Percentiles rank a stretch among this genome's conserved stretches.
phyloP scores from a whole-genome alignment of 2,113 vertebrate species.

The Lutjanus erythropterus region DNA sequence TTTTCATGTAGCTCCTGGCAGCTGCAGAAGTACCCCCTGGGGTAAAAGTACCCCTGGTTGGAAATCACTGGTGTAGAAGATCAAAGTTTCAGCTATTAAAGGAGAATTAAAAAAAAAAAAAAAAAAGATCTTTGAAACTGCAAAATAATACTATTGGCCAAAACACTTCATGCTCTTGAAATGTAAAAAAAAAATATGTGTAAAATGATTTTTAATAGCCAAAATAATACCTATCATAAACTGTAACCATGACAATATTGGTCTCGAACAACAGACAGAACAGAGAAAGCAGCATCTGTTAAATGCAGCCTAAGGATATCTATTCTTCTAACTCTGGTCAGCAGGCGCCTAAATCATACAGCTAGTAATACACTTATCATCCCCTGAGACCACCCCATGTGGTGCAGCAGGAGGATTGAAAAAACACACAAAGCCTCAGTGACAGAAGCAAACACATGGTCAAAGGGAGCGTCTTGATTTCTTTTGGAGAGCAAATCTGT shows the following conservation, averaged over 20 bases:
- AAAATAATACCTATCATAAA: not conserved
- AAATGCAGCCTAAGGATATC: constrained; percentile 27
- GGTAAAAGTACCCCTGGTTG: not conserved
- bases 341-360: constrained; percentile 32
- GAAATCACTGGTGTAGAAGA: not conserved
- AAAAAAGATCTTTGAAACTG: not conserved
- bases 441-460: not conserved
- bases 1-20: not conserved
- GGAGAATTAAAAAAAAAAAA: not conserved
- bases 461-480: constrained; percentile 12
- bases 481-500: constrained; percentile 18
- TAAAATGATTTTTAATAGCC: not conserved
- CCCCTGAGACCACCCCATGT: constrained; percentile 30
- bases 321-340: constrained; percentile 31
- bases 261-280: not conserved
- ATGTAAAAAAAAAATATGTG: not conserved
- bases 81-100: not conserved
- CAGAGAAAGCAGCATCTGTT: constrained; percentile 26
- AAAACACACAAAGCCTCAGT: constrained; percentile 15
- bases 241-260: constrained; percentile 1
- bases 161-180: not conserved
- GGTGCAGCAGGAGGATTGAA: constrained; percentile 23
- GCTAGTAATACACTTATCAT: constrained; percentile 29
- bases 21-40: not conserved
- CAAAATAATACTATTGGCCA: not conserved